phyloP scores from a whole-genome alignment of 2,113 vertebrate species.

The Mionectes macconnelli region DNA sequence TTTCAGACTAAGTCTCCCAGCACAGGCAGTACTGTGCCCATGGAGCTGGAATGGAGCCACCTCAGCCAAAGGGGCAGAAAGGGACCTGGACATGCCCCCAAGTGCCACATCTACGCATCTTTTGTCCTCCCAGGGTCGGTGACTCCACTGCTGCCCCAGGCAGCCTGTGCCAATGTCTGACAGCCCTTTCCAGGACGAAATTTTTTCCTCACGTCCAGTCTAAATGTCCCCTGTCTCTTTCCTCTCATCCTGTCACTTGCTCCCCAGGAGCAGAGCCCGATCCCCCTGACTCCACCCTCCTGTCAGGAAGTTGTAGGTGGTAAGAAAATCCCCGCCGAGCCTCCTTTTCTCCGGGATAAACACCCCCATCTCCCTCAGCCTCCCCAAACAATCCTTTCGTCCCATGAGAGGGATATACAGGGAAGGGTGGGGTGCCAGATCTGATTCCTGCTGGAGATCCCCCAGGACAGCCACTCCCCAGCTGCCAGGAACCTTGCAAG shows the following conservation, averaged over 20 bases:
- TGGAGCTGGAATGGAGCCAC: not conserved
- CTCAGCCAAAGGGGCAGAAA: not conserved
- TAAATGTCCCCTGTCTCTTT: not conserved
- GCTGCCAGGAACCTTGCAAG: too few relatives aligned
- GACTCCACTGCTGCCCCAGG: not conserved
- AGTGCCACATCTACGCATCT: not conserved
- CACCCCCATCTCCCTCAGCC: not conserved
- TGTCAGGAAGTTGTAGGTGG: not conserved
- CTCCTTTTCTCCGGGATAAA: not conserved
- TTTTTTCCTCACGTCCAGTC: not conserved
- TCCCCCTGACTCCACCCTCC: not conserved
- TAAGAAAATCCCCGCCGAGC: not conserved
- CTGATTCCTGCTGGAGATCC: too few relatives aligned
- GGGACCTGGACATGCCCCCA: too few relatives aligned
- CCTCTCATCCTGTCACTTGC: not conserved
- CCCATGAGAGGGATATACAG: not conserved
- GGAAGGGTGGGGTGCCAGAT: not conserved
- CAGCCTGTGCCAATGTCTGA: not conserved
- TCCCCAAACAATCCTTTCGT: not conserved
- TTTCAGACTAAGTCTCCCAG: not conserved
- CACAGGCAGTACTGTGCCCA: fast-evolving
- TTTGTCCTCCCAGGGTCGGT: not conserved
- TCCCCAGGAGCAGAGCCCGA: not conserved
- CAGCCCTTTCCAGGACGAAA: fast-evolving
- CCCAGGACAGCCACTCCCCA: not conserved